Percentiles rank a stretch among this genome's conserved stretches.
Evolutionary conservation across 1,140 invertebrate genomes (phyloP).

Genomic region (Pectinophora gossypiella): DNA sequence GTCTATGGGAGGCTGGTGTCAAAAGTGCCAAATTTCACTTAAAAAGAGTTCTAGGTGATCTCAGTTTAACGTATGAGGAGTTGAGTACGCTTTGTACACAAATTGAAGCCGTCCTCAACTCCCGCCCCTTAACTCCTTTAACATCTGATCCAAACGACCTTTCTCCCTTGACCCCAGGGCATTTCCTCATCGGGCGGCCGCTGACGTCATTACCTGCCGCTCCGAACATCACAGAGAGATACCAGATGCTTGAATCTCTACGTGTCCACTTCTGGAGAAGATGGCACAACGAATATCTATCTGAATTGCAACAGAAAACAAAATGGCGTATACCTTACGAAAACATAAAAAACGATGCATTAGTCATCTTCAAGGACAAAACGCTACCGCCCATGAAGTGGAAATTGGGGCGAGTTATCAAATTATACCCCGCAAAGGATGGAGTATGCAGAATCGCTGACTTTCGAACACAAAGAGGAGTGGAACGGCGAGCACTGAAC

Average conservation of each 20-base stretch:
- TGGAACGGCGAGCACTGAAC: background rate
- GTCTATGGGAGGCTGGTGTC: background rate
- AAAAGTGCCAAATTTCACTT: background rate
- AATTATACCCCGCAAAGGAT: conserved; percentile 17
- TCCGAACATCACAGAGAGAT: background rate
- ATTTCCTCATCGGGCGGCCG: conserved; percentile 6
- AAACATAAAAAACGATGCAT: background rate
- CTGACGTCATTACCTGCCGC: background rate
- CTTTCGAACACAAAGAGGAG: background rate
- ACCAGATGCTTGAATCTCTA: background rate
- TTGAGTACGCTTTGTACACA: conserved; percentile 10
- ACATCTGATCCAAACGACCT: background rate
- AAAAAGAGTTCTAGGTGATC: background rate
- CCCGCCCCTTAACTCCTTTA: conserved; percentile 14
- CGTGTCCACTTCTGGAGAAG: background rate
- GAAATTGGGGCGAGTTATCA: conserved; percentile 28
- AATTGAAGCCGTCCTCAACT: conserved; percentile 19
- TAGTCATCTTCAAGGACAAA: conserved; percentile 12
- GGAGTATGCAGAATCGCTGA: conserved; percentile 12
- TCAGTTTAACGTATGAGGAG: conserved; percentile 11
- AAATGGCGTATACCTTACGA: background rate
- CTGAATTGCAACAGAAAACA: background rate
- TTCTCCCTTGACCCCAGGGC: conserved; percentile 3
- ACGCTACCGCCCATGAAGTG: conserved; percentile 24
- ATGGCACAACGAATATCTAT: background rate